These are phyloP conservation scores for Fringilla coelebs DNA, from an alignment of 2,797 vertebrate species.

Conservation along the genomic window DNA sequence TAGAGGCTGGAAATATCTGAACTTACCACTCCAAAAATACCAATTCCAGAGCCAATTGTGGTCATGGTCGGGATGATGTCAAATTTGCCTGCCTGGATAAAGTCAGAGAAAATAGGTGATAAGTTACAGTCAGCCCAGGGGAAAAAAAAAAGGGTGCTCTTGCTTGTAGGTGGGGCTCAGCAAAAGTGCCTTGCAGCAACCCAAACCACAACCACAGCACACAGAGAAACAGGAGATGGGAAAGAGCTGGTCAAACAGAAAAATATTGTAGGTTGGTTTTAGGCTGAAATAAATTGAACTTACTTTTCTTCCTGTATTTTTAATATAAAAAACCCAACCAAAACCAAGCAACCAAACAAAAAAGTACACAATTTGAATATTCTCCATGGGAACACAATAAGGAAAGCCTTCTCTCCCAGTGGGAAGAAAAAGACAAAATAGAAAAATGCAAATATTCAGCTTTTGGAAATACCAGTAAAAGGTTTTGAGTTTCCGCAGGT, in stretches of 20 bases:
- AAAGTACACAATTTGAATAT: neutral
- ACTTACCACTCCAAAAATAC: constrained; percentile 97
- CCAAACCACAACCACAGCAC: neutral
- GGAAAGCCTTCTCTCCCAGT: neutral
- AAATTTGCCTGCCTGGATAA: constrained; percentile 89
- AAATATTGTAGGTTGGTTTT: neutral
- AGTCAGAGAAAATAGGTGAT: neutral
- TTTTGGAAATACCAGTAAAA: neutral
- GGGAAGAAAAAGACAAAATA: neutral
- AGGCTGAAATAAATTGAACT: neutral
- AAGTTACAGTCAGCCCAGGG: neutral
- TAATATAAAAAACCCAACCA: neutral
- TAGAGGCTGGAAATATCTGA: neutral
- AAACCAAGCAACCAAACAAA: neutral
- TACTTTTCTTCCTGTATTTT: neutral
- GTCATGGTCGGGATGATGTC: constrained; percentile 96
- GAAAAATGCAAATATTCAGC: neutral
- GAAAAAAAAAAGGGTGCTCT: accelerated
- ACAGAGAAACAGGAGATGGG: neutral
- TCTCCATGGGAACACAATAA: neutral
- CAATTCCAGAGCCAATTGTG: constrained; percentile 95
- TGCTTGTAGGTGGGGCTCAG: neutral
- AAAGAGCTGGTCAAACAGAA: neutral
- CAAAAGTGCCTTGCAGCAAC: neutral
- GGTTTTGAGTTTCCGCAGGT: neutral